Base-by-base conservation (phyloP, 2,888 invertebrate genomes). In the Hylaea fasciaria region DNA sequence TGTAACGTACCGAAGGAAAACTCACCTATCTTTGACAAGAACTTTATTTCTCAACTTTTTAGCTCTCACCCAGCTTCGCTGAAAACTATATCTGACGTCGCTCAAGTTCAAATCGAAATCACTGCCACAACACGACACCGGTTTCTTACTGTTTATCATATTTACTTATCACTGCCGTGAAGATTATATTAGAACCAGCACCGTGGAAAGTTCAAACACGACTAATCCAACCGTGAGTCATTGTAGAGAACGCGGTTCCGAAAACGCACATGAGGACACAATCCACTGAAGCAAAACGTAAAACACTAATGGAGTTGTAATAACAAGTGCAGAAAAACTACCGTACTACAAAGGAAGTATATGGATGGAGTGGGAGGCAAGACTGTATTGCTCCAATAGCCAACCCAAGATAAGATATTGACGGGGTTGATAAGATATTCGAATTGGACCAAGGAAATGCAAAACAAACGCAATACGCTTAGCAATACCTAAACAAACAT, bases 391-490 rank as follows among this genome's bases (percentile, higher is more conserved):
- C 69, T 53, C 53, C 60, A 60, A 37, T 56, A 49, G 13, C 35
- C 50, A 44, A 13, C 48, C 55, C n/a, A 28, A 46, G 61, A 62
- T 62, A 56, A 52, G 56, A 52, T 62, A 61, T 51, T 22, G 28
- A 35, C 16, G 14, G 32, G 14, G 16, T 47, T 62, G 87, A 89
- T 87, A 79, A 87, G 87, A 87, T 85, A 85, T 48, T 54, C 62
- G 63, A 90, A 83, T 71, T 87, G 72, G 89, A 77, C 71, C 88
- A 86, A 85, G 83, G 81, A 81, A 83, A 79, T 80, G 71, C 74
- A 77, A 73, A 77, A 75, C 52, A 48, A 56, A 56, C 43, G 17
- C 46, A 46, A 51, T 32, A 28, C 0, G 35, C 8, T 35, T 39
- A 44, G 17, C 14, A 49, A 48, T 29, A 22, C 44, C 14, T 37